phyloP scores from a whole-genome alignment of 2,888 invertebrate species.

The Xestia sexstrigata region DNA sequence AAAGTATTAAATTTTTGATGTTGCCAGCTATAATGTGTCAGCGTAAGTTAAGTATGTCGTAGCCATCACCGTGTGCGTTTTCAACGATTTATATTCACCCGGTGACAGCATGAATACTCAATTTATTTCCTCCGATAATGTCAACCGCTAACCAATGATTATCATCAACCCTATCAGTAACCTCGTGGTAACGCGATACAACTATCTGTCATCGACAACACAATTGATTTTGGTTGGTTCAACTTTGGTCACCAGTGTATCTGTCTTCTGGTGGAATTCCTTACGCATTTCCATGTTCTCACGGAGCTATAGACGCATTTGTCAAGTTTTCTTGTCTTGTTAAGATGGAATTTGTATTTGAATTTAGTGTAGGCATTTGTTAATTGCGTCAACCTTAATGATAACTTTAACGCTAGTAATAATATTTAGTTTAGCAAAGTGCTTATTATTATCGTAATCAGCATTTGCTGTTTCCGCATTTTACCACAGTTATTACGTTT shows the following conservation, averaged over 20 bases:
- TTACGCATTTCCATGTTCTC: conserved; percentile 50
- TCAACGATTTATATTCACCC: conserved; percentile 79
- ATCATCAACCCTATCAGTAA: conserved; percentile 75
- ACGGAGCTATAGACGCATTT: conserved; percentile 40
- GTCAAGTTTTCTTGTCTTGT: conserved; percentile 49
- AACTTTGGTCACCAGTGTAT: conserved; percentile 52
- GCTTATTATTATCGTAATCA: conserved; percentile 26
- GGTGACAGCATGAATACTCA: conserved; percentile 76
- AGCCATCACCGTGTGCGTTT: conserved; percentile 62
- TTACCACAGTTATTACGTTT: conserved; percentile 15
- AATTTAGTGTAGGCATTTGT: conserved; percentile 31
- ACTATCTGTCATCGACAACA: conserved; percentile 61
- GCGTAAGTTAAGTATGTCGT: conserved; percentile 59
- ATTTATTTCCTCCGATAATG: conserved; percentile 84
- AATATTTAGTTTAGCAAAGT: conserved; percentile 15
- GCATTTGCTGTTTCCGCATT: conserved; percentile 23
- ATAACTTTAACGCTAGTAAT: conserved; percentile 21
- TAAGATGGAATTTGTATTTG: conserved; percentile 38
- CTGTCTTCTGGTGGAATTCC: conserved; percentile 60
- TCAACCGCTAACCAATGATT: conserved; percentile 80
- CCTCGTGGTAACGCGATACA: conserved; percentile 61
- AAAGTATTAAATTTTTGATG: background rate
- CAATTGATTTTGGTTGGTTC: conserved; percentile 62
- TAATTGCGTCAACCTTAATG: conserved; percentile 24
- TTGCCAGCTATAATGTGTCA: conserved; percentile 22